phyloP scores from a whole-genome alignment of 2,113 vertebrate genomes.

The Paratilapia polleni region DNA sequence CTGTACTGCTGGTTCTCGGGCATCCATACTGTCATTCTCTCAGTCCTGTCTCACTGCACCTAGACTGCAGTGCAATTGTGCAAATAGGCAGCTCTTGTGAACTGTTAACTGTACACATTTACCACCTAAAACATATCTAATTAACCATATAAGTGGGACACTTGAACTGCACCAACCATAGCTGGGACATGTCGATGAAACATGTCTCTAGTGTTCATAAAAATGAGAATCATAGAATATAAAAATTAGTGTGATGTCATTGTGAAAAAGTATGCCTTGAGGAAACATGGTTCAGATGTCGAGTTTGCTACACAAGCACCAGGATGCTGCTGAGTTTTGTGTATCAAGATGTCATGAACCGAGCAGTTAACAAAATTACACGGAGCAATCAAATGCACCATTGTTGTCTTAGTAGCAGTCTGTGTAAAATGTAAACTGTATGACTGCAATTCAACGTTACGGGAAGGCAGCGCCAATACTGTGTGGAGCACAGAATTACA shows the following conservation, averaged over 20 bases:
- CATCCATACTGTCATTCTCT: conserved; percentile 26
- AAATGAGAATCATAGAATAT: background rate
- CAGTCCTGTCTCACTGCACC: conserved; percentile 32
- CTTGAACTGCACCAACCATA: background rate
- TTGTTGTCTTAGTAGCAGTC: conserved; percentile 54
- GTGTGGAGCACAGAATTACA: conserved; percentile 49
- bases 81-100: conserved; percentile 52
- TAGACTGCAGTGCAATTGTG: conserved; percentile 50
- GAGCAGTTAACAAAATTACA: conserved; percentile 32
- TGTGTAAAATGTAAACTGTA: conserved; percentile 69
- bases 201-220: background rate
- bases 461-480: conserved; percentile 63
- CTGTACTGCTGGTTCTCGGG: conserved; percentile 71
- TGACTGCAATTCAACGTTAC: conserved; percentile 51
- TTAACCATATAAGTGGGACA: conserved; percentile 15
- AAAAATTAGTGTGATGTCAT: background rate
- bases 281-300: conserved; percentile 13
- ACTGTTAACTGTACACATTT: background rate
- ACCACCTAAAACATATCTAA: conserved; percentile 11
- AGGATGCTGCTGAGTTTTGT: conserved; percentile 53
- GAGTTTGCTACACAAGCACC: conserved; percentile 74
- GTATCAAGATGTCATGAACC: conserved; percentile 8
- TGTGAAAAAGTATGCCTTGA: conserved; percentile 15
- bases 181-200: conserved; percentile 34
- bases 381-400: conserved; percentile 59